Percentiles rank a stretch among this genome's conserved stretches.
Evolutionary conservation across 2,888 invertebrate genomes (phyloP).

Genomic region (Andrena bucephala): DNA sequence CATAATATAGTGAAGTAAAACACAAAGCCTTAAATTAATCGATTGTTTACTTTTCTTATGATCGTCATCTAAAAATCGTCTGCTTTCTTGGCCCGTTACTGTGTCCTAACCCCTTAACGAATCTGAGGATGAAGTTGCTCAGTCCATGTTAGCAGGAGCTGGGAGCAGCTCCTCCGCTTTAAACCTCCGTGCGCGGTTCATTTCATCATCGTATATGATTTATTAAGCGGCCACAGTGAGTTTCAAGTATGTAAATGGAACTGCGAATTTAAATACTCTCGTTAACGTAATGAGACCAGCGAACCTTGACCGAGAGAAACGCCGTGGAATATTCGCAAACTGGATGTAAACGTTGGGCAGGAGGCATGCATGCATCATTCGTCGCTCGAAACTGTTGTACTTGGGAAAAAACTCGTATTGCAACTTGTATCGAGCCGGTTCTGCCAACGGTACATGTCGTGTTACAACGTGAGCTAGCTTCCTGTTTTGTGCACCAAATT

Average conservation of each 20-base stretch:
- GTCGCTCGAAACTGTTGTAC: slow-evolving; percentile 39
- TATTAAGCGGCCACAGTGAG: slow-evolving; percentile 20
- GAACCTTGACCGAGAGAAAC: slow-evolving; percentile 57
- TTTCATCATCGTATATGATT: slow-evolving; percentile 26
- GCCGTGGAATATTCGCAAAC: slow-evolving; percentile 35
- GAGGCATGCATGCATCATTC: slow-evolving; percentile 26
- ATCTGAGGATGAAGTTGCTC: background rate
- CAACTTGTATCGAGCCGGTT: slow-evolving; percentile 56
- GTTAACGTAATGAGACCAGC: slow-evolving; percentile 26
- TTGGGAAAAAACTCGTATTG: slow-evolving; percentile 5
- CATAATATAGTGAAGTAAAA: no score
- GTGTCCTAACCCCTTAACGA: background rate
- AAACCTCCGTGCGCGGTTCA: background rate
- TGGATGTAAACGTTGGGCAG: slow-evolving; percentile 55
- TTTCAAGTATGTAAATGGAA: background rate
- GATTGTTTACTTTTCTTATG: no score
- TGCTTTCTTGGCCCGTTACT: no score
- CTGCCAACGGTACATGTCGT: slow-evolving; percentile 47
- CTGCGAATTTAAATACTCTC: slow-evolving; percentile 27
- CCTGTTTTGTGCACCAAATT: slow-evolving; percentile 43
- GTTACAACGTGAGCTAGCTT: slow-evolving; percentile 33
- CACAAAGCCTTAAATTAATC: no score
- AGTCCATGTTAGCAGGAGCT: background rate
- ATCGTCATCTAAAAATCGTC: no score
- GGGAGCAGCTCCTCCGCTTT: background rate